Evolutionary conservation across 1,140 invertebrate species (phyloP), one percentile per base, ranked within the genome.

Genomic region (Sweltsa coloradensis): DNA sequence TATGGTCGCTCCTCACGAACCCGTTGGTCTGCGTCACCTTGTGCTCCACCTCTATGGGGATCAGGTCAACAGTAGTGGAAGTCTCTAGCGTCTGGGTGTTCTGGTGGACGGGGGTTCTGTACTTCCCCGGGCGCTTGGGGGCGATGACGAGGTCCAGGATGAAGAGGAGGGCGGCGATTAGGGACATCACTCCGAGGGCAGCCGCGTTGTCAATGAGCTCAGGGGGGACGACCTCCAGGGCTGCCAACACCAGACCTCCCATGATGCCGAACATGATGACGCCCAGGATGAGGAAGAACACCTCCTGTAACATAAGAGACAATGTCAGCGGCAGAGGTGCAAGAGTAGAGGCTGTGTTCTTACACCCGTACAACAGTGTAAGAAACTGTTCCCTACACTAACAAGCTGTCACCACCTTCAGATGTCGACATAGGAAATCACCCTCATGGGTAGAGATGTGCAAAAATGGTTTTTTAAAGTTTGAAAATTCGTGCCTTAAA

Each of bases 161-260:
- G 61, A 83, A 83, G 3, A 83, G 64, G 2, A 76, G 68, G 1
- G 74, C 81, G 0, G 79, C 80, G 5, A 79, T 47, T 5, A 84
- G 60, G n/a, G 81, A 78, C 3, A 84, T 61, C 7, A 72, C 69
- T 1, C 81, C 81, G 11, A 84, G 66, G 18, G 83, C 72, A 0
- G 79, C 74, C 0, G 79, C 80, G 59, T 84, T 84, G 52, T 80
- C 78, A 4, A 82, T 63, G 34, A 85, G 62, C 29, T 77, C 70
- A 7, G 64, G 57, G 3, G 79, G 79, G 3, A 84, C 71, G 34
- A 74, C 77, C 55, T 85, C 82, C 54, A 84, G 67, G 4, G 80
- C 76, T 9, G 78, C 76, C 41, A 83, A 65, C 47, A 76, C 74
- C 55, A 84, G 61, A 53, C 74, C 76, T 53, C 81, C 81, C 52